phyloP scores from a whole-genome alignment of 2,888 invertebrate species.

The Cephalotes varians region DNA sequence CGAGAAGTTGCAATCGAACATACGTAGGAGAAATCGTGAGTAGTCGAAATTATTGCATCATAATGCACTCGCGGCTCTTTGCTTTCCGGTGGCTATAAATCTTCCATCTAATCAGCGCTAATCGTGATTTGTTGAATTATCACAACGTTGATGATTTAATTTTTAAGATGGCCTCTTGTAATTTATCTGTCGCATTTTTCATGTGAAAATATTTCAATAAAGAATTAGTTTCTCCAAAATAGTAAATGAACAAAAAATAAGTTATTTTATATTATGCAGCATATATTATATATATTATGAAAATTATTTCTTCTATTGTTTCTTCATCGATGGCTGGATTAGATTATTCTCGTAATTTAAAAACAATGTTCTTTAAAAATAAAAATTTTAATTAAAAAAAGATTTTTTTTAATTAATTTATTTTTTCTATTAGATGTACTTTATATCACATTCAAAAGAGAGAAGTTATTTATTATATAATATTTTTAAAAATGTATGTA shows the following conservation, averaged over 20 bases:
- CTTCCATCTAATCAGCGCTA: slow-evolving; percentile 27
- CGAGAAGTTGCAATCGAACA: slow-evolving; percentile 62
- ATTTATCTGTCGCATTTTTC: background rate
- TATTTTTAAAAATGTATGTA: background rate
- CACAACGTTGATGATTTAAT: slow-evolving; percentile 41
- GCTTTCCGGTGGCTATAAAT: slow-evolving; percentile 55
- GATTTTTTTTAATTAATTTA: background rate
- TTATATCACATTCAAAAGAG: background rate
- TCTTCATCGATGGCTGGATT: background rate
- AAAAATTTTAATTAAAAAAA: background rate
- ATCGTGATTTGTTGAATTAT: slow-evolving; percentile 33
- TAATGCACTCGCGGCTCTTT: slow-evolving; percentile 59
- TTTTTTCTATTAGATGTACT: background rate
- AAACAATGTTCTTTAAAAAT: background rate
- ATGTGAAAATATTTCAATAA: background rate
- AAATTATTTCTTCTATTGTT: background rate
- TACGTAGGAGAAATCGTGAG: slow-evolving; percentile 65
- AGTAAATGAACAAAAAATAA: background rate
- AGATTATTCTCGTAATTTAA: background rate
- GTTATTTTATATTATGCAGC: background rate
- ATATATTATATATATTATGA: background rate
- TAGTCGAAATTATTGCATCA: slow-evolving; percentile 65
- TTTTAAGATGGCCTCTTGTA: background rate
- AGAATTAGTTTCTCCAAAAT: background rate
- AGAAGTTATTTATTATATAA: background rate